Evolutionary conservation across 1,140 invertebrate genomes (phyloP).

Genomic region (Drosophila albomicans): DNA sequence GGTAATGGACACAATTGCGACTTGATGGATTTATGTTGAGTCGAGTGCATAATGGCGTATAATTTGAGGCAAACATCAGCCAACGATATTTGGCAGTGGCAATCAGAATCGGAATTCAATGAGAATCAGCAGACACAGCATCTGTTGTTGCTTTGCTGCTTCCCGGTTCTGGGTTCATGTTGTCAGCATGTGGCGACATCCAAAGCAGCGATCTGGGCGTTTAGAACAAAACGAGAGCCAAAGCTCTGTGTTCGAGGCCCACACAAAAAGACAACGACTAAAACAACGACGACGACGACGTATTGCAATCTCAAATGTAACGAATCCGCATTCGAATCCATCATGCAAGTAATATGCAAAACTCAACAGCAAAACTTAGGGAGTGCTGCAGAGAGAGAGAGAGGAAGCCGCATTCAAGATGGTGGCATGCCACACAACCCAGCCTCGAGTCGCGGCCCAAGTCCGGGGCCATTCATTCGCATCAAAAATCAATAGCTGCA

Average conservation of each 20-base stretch:
- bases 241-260: conserved; percentile 52
- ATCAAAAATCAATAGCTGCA: conserved; percentile 67
- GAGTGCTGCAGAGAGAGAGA: conserved; percentile 1
- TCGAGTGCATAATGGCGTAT: conserved; percentile 33
- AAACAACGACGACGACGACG: conserved; percentile 23
- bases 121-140: no score
- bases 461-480: conserved; percentile 53
- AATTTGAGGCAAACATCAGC: conserved; percentile 25
- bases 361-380: conserved; percentile 19
- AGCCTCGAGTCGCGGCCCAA: not conserved
- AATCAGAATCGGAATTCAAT: conserved; percentile 14
- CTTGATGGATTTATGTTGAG: conserved; percentile 45
- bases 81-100: conserved; percentile 37
- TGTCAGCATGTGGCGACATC: conserved; percentile 52
- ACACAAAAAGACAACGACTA: conserved; percentile 55
- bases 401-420: conserved; percentile 16
- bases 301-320: conserved; percentile 45
- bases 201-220: conserved; percentile 23
- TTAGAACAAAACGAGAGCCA: conserved; percentile 7
- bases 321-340: conserved; percentile 74
- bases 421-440: conserved; percentile 17
- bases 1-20: conserved; percentile 56
- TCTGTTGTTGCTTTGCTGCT: conserved; percentile 22
- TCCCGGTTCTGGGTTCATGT: conserved; percentile 53
- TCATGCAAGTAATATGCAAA: conserved; percentile 81